Percentiles rank a stretch among this genome's conserved stretches.
Conservation (phyloP, 2,888 invertebrate species). For the Drosophila merina region DNA sequence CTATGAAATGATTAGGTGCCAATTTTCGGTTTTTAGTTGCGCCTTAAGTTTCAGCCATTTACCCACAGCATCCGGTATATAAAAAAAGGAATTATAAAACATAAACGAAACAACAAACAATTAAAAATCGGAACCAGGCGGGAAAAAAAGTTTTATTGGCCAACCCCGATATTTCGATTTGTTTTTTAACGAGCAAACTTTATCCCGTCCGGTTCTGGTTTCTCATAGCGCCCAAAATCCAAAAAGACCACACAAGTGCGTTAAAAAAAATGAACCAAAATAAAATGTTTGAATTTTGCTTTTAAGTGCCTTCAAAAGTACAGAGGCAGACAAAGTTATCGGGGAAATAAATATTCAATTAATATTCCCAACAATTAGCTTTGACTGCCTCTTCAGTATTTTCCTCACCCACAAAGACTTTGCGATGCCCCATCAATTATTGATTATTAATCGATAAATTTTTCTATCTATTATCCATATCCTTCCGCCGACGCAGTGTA, state of each 20-base stretch:
- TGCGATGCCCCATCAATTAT: background rate
- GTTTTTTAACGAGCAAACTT: conserved; percentile 11
- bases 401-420: conserved; percentile 21
- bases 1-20: background rate
- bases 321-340: conserved; percentile 18
- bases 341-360: conserved; percentile 1
- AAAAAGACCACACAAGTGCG: conserved; percentile 67
- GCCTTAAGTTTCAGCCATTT: conserved; percentile 62
- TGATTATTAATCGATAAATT: conserved; percentile 55
- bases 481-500: conserved; percentile 86
- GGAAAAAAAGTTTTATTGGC: conserved; percentile 35
- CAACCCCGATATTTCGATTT: conserved; percentile 2
- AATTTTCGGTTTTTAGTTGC: conserved; percentile 53
- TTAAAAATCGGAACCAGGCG: background rate
- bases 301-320: conserved; percentile 74
- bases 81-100: conserved; percentile 15
- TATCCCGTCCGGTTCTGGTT: conserved; percentile 14
- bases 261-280: conserved; percentile 60
- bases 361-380: background rate
- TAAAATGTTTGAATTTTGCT: conserved; percentile 82
- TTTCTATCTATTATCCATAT: conserved; percentile 38
- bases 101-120: conserved; percentile 26
- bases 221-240: conserved; percentile 19
- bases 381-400: conserved; percentile 10
- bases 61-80: conserved; percentile 67